phyloP scores from a whole-genome alignment of 2,113 vertebrate genomes.

The Syngnathus typhle region DNA sequence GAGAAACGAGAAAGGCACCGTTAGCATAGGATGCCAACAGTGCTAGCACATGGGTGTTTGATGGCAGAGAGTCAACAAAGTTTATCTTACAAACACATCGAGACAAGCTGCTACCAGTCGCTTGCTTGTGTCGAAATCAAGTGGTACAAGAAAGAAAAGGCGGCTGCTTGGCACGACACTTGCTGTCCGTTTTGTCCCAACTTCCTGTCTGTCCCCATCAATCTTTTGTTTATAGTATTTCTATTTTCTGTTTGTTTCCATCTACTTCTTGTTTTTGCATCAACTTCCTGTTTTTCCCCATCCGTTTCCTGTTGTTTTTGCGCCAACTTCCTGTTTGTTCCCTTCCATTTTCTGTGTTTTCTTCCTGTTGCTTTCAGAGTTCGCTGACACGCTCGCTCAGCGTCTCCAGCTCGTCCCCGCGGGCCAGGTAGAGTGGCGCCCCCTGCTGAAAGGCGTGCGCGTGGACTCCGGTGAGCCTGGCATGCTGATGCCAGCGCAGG shows the following conservation, averaged over 20 bases:
- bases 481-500: slow-evolving; percentile 86
- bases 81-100: not conserved
- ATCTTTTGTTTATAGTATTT: not conserved
- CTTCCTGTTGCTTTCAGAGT: slow-evolving; percentile 69
- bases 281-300: not conserved
- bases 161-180: not conserved
- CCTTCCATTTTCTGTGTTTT: no score
- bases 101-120: not conserved
- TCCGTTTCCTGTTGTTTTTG: no score
- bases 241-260: not conserved
- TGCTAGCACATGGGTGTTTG: not conserved
- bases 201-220: not conserved
- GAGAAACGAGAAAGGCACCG: not conserved
- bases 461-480: slow-evolving; percentile 83
- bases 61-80: not conserved
- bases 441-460: slow-evolving; percentile 61
- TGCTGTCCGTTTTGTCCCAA: not conserved
- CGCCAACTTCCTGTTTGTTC: no score
- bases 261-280: not conserved
- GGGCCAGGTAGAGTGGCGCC: slow-evolving; percentile 76
- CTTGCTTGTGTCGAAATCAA: not conserved
- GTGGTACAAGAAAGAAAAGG: not conserved
- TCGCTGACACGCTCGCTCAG: slow-evolving; percentile 93
- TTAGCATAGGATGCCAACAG: not conserved
- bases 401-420: slow-evolving; percentile 82